phyloP scores from a whole-genome alignment of 2,113 vertebrate genomes.

The Myxocyprinus asiaticus region DNA sequence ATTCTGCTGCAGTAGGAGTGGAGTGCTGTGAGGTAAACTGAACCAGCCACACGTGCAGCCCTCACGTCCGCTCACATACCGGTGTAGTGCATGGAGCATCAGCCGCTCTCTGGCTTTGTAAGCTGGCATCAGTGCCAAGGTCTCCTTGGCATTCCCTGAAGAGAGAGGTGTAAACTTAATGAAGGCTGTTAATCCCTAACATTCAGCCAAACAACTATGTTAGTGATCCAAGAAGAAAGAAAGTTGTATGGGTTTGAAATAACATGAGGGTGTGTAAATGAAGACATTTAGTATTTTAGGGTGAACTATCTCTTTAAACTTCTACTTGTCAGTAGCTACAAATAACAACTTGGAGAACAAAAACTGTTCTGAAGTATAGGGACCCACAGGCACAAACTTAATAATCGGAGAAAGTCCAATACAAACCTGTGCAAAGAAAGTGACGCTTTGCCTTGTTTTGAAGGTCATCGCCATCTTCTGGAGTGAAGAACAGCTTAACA shows the following conservation, averaged over 20 bases:
- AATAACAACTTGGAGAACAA: too few species aligned
- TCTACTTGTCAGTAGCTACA: too few species aligned
- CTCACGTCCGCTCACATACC: conserved; percentile 82
- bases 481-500: conserved; percentile 88
- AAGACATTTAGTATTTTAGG: too few species aligned
- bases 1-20: conserved; percentile 94
- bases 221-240: too few species aligned
- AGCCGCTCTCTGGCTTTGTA: conserved; percentile 87
- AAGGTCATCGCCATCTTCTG: conserved; percentile 85
- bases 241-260: too few species aligned
- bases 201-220: too few species aligned
- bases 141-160: conserved; percentile 87
- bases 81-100: conserved; percentile 86
- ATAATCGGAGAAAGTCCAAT: not conserved
- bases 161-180: not conserved
- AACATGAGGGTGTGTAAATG: too few species aligned
- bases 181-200: too few species aligned
- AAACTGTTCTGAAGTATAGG: too few species aligned
- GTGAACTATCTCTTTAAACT: too few species aligned
- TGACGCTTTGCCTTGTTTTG: conserved; percentile 87
- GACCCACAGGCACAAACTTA: not conserved
- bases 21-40: conserved; percentile 85
- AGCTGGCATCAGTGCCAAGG: conserved; percentile 83
- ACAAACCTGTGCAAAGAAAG: conserved; percentile 87
- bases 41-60: conserved; percentile 87